phyloP scores from a whole-genome alignment of 2,888 invertebrate species.

The Scaptodrosophila latifasciaeformis region DNA sequence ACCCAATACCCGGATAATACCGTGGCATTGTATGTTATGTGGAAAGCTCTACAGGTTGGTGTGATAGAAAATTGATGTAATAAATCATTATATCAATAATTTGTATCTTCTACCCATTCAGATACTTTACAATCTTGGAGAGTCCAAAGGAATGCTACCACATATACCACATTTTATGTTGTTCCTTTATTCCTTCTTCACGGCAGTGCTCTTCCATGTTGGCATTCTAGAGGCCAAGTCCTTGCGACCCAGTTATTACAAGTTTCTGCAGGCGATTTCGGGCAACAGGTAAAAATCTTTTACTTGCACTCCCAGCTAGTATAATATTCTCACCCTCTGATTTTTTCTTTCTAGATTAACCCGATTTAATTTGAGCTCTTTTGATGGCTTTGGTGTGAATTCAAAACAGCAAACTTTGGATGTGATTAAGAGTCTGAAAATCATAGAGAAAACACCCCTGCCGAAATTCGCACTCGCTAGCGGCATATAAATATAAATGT shows the following conservation, averaged over 20 bases:
- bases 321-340: not conserved
- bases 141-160: constrained; percentile 80
- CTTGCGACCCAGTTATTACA: constrained; percentile 88
- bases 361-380: constrained; percentile 77
- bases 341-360: constrained; percentile 76
- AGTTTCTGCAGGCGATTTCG: constrained; percentile 84
- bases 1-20: constrained; percentile 84
- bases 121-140: constrained; percentile 84
- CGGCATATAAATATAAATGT: constrained; percentile 19
- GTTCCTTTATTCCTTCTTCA: constrained; percentile 85
- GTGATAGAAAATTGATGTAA: too few relatives aligned
- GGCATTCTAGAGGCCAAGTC: constrained; percentile 87
- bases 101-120: too few relatives aligned
- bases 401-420: constrained; percentile 76
- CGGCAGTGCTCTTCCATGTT: constrained; percentile 85
- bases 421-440: constrained; percentile 69
- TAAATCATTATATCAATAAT: too few relatives aligned
- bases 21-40: constrained; percentile 87
- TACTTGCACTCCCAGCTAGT: not conserved
- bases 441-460: constrained; percentile 43
- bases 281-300: constrained; percentile 78
- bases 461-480: constrained; percentile 59
- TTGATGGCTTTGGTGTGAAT: constrained; percentile 80
- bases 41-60: constrained; percentile 87
- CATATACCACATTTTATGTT: constrained; percentile 82